Evolutionary conservation across 2,888 invertebrate species (phyloP), one percentile per base, ranked within the genome.

Genomic region (Drosophila diplacantha): DNA sequence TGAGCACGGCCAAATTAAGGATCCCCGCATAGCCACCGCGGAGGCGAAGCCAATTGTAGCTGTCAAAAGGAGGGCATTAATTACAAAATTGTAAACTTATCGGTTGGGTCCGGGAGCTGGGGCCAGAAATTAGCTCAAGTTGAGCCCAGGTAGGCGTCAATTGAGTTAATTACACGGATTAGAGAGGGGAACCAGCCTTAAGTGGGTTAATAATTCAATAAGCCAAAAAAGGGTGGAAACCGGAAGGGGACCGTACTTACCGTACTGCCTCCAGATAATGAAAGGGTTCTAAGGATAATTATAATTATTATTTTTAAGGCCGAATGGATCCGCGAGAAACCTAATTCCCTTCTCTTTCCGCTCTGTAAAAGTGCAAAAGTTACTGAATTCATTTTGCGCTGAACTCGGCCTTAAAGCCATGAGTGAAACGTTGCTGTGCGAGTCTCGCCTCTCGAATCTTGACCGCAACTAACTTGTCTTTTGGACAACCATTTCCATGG

Each of bases 111-210:
- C 18, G 7, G 29, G 18, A 11, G 32, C 8, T 1, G 29, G 37
- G 37, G 37, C 26, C 9, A 11, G 32, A 37, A 32, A 34, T 52
- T 31, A 26, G 38, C 37, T 52, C 34, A 41, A 52, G 34, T 46
- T 52, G 34, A 37, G 35, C 46, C 47, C 58, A 60, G 54, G 47
- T 61, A 32, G 59, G 67, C 46, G 51, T 57, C 58, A 67, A 66
- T 66, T 66, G 51, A 57, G 67, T 66, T 67, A 66, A 66, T 66
- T 67, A 57, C 44, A 38, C 46, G 51, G 51, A 47, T 67, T 52
- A 52, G 44, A 47, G 9, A 38, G 34, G 44, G 54, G 47, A 39
- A 47, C 22, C 29, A 16, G 37, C 53, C 46, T 58, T 43, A 58
- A 67, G 47, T 38, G 41, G 67, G 29, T 57, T 57, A 57, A 65